A percentile compares a stretch with the other conserved stretches of the same genome.
phyloP scores from a whole-genome alignment of 2,888 invertebrate species.

The Mythimna loreyi region DNA sequence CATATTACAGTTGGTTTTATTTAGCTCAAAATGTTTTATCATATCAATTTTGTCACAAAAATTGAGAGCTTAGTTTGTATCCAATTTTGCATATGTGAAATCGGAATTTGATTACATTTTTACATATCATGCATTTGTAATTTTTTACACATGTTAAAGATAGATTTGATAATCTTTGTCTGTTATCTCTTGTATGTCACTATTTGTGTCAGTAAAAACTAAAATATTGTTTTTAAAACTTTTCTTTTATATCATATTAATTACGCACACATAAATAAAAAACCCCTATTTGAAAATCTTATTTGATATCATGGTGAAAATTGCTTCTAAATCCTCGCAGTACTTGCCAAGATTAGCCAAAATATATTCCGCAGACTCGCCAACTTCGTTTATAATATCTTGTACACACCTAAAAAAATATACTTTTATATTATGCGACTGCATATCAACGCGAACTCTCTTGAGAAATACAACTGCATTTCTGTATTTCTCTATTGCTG shows the following conservation, averaged over 20 bases:
- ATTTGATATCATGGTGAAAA: slow-evolving; percentile 22
- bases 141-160: background rate
- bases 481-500: slow-evolving; percentile 35
- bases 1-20: background rate
- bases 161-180: background rate
- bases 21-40: background rate
- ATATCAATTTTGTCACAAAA: background rate
- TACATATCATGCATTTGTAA: background rate
- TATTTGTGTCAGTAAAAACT: background rate
- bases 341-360: slow-evolving; percentile 48
- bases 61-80: background rate
- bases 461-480: slow-evolving; percentile 33
- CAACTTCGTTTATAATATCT: slow-evolving; percentile 31
- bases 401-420: slow-evolving; percentile 35
- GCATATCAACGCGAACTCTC: slow-evolving; percentile 46
- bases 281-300: slow-evolving; percentile 4
- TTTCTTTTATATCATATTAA: background rate
- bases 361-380: slow-evolving; percentile 45
- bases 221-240: too few species aligned
- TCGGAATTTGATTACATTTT: background rate
- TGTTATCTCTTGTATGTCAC: background rate
- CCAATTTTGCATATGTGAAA: slow-evolving; percentile 7
- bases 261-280: background rate
- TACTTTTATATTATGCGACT: slow-evolving; percentile 36
- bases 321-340: slow-evolving; percentile 38